phyloP scores from a whole-genome alignment of 2,797 vertebrate genomes.

The Crypturellus tataupa region DNA sequence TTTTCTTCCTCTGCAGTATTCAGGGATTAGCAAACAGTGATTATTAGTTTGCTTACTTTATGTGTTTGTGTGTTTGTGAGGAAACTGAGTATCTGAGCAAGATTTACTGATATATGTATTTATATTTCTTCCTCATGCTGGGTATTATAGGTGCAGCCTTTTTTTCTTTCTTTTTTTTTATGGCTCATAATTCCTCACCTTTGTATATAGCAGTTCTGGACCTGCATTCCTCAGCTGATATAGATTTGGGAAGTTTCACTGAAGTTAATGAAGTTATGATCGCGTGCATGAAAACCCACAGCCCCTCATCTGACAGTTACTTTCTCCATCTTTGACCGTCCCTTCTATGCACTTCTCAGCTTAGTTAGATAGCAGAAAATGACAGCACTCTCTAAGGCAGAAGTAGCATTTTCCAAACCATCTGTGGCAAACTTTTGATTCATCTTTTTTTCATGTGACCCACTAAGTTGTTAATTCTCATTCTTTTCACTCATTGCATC shows the following conservation, averaged over 20 bases:
- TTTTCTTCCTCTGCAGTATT: conserved; percentile 40
- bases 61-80: neutral
- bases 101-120: neutral
- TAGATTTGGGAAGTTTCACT: neutral
- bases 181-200: neutral
- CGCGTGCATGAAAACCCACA: neutral
- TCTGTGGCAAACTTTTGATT: conserved; percentile 48
- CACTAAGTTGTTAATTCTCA: no score
- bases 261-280: neutral
- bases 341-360: conserved; percentile 2
- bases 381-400: neutral
- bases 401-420: neutral
- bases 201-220: neutral
- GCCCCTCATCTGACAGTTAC: neutral
- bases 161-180: neutral
- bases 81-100: neutral
- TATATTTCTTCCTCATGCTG: conserved; percentile 5
- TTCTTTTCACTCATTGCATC: neutral
- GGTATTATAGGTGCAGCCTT: neutral
- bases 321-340: neutral
- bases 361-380: neutral
- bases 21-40: conserved; percentile 35
- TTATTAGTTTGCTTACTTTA: neutral
- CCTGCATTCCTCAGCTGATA: neutral
- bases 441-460: neutral